Evolutionary conservation across 1,140 invertebrate genomes (phyloP), one percentile per base, ranked within the genome.

Genomic region (Amyelois transitella): DNA sequence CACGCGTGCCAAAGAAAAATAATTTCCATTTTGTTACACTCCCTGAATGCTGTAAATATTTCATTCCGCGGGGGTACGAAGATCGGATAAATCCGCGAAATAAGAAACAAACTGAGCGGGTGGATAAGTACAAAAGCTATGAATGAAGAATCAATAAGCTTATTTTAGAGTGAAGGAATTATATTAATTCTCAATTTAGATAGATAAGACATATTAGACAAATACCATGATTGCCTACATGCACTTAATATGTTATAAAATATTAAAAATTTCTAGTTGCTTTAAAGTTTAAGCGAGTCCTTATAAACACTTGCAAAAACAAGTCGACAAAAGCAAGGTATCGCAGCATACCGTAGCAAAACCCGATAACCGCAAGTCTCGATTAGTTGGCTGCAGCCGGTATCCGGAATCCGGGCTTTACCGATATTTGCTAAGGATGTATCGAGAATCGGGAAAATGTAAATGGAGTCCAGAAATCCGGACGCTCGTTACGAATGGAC

Each of bases 351-450:
- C 32, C 38, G 48, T 10, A n/a, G 38, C 32, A 52, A 60, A 60
- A 54, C 43, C 24, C 58, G 43, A 60, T 60, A 60, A 51, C 58
- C 58, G 18, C 58, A 54, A 12, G 24, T 47, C 52, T 22, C 48
- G 43, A 47, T 18, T 50, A 38, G 22, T 32, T 43, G 3, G 6
- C 28, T 14, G 32, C 7, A 28, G 7, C 32, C 3, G 32, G 10
- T 1, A 10, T 14, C 32, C 32, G 25, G 32, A 38, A 12, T 38
- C 3, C 22, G 8, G 22, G 10, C n/a, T n/a, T n/a, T n/a, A 14
- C 32, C n/a, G 32, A 38, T 38, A 38, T 38, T 14, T 38, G 32
- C 32, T 38, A n/a, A n/a, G n/a, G n/a, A n/a, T n/a, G n/a, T n/a
- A n/a, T 38, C 8, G 32, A 14, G 1, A 14, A 38, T 38, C 5